Evolutionary conservation across 2,888 invertebrate species (phyloP).

Genomic region (Rugalucina vietnamica): DNA sequence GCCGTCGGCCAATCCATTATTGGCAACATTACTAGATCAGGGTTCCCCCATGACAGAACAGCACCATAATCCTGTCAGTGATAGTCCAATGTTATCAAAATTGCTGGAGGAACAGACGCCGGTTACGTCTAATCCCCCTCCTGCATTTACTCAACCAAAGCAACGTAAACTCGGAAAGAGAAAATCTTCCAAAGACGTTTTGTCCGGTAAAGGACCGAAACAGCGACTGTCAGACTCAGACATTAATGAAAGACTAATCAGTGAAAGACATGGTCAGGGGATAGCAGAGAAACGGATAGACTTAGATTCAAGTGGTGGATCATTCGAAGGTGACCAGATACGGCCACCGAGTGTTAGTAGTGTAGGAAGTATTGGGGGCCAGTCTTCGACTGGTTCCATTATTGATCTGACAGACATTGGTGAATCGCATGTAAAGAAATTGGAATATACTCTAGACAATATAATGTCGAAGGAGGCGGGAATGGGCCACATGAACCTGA

Average conservation of each 20-base stretch:
- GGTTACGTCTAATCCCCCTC: slow-evolving; percentile 64
- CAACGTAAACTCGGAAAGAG: slow-evolving; percentile 72
- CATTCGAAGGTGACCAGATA: slow-evolving; percentile 52
- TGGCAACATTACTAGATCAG: slow-evolving; percentile 80
- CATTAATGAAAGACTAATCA: slow-evolving; percentile 38
- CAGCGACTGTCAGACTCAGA: slow-evolving; percentile 71
- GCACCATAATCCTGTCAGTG: slow-evolving; percentile 54
- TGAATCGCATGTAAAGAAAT: slow-evolving; percentile 74
- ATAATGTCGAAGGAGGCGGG: slow-evolving; percentile 68
- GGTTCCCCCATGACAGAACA: slow-evolving; percentile 64
- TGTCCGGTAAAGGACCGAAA: slow-evolving; percentile 81
- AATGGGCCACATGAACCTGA: slow-evolving; percentile 15
- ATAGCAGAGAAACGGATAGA: slow-evolving; percentile 64
- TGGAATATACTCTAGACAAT: slow-evolving; percentile 74
- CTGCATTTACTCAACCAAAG: slow-evolving; percentile 51
- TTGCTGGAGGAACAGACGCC: slow-evolving; percentile 76
- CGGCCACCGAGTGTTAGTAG: slow-evolving; percentile 63
- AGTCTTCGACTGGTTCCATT: slow-evolving; percentile 65
- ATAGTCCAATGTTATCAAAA: slow-evolving; percentile 79
- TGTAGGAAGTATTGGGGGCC: slow-evolving; percentile 63
- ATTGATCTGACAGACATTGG: slow-evolving; percentile 78
- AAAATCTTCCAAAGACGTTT: slow-evolving; percentile 75
- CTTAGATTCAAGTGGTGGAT: slow-evolving; percentile 65
- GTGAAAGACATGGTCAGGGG: slow-evolving; percentile 56
- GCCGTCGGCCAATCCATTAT: slow-evolving; percentile 76